Base-by-base conservation (phyloP, 2,797 vertebrate species). In the Pangasius sanitwongsei region DNA sequence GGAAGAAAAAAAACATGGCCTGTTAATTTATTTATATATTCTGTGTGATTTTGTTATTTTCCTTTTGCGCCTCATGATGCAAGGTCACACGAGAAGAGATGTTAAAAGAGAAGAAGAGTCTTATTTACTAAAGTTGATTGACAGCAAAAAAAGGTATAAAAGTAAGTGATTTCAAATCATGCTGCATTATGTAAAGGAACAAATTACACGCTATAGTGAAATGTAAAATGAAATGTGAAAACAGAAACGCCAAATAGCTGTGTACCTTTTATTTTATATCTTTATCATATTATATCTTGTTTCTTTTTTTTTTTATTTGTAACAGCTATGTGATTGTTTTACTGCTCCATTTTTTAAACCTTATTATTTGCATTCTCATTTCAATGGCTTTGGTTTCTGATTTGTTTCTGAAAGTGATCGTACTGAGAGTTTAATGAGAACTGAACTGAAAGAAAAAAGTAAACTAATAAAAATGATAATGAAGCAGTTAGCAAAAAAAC, bases 11-110 rank as follows among this genome's bases (percentile, higher is more conserved):
- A 93, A 90, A 34, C 89, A 83, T 18, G 6, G 34, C n/a, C 85
- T 82, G 91, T 93, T 95, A 93, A 96, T 95, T 91, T 94, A 95
- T 95, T 95, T 90, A 96, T 92, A 93, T 94, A 94, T 95, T 94
- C 95, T 86, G 86, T 70, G 89, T 92, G 92, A 93, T 94, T 94
- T 95, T 92, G 93, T 94, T 92, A 93, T 94, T 95, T 95, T 89
- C 85, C 8, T 55, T 85, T 48, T 18, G 25, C 34, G 63, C 37
- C 59, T 88, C 34, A 85, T 88, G 89, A 72, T 91, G 75, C 85
- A 91, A 92, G 92, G 93, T 93, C 92, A 91, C 63, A 25, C 23
- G 69, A 83, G 87, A 88, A 88, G 87, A 34, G 74, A 48, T 80
- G 83, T 87, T 92, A 92, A 95, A 95, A 95, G 94, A 95, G 94